Conservation (phyloP, 2,797 vertebrate species). For the Parotocinclus haroldoi region DNA sequence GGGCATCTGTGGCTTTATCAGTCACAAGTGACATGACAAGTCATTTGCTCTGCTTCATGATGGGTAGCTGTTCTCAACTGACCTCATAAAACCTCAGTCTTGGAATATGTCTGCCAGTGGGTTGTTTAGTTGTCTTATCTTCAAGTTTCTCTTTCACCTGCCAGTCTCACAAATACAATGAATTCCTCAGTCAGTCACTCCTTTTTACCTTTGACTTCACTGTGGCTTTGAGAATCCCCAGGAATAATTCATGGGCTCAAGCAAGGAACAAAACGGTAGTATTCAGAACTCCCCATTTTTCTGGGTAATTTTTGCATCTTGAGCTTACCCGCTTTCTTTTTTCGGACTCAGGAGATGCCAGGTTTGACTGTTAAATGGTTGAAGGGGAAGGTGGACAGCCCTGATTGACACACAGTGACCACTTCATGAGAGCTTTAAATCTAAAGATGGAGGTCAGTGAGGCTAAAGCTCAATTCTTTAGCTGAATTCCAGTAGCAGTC, state of each 20-base stretch:
- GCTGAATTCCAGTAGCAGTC: conserved; percentile 14
- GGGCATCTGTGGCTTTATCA: conserved; percentile 74
- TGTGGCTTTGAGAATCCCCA: conserved; percentile 74
- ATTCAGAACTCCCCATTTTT: conserved; percentile 64
- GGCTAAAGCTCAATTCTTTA: conserved; percentile 31
- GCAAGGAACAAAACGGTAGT: conserved; percentile 61
- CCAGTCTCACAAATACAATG: conserved; percentile 44
- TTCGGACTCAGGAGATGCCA: conserved; percentile 53
- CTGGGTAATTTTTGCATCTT: conserved; percentile 57
- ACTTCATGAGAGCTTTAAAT: conserved; percentile 49
- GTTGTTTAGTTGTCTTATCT: conserved; percentile 45
- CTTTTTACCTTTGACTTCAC: conserved; percentile 71
- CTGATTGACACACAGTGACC: conserved; percentile 48
- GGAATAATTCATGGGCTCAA: conserved; percentile 74
- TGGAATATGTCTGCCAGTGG: conserved; percentile 44
- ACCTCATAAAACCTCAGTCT: conserved; percentile 44
- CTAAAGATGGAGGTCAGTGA: conserved; percentile 31
- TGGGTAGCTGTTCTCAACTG: conserved; percentile 38
- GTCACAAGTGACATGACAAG: conserved; percentile 67
- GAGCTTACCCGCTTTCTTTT: conserved; percentile 46
- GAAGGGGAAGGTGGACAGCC: conserved; percentile 28
- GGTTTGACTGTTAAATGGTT: conserved; percentile 56
- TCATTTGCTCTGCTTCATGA: conserved; percentile 58
- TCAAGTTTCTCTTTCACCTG: conserved; percentile 35
- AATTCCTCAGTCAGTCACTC: conserved; percentile 55